Percentiles rank a stretch among this genome's conserved stretches.
Conservation (phyloP, 2,113 vertebrate genomes). For the Trogon melanurus region DNA sequence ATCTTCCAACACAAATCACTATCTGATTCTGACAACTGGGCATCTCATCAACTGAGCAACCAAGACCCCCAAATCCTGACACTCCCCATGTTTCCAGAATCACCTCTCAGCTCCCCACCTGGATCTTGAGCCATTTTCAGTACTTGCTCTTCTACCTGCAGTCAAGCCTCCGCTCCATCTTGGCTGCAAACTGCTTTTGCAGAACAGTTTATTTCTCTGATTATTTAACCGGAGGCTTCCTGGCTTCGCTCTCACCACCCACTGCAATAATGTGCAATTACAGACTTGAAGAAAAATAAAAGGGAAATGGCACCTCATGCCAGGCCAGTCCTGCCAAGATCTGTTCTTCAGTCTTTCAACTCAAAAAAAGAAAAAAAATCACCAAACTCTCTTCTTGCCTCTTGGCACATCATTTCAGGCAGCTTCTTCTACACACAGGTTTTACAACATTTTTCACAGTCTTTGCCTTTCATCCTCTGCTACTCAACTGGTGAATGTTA, state of each 20-base stretch:
- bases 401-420: not conserved
- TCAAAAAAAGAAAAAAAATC: not conserved
- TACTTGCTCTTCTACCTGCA: not conserved
- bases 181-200: not conserved
- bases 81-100: not conserved
- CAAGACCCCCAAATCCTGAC: not conserved
- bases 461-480: not conserved
- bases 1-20: not conserved
- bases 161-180: not conserved
- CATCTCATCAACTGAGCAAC: not conserved
- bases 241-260: slow-evolving; percentile 16
- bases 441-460: not conserved
- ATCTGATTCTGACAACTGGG: not conserved
- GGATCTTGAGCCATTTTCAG: not conserved
- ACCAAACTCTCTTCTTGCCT: not conserved
- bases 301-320: not conserved
- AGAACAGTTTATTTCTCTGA: slow-evolving; percentile 8
- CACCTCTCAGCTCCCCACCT: not conserved
- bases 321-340: not conserved
- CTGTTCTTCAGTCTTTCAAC: not conserved
- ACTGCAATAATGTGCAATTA: slow-evolving; percentile 30
- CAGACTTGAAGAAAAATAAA: slow-evolving; percentile 15
- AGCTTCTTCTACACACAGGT: not conserved
- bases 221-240: slow-evolving; percentile 34
- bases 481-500: not conserved